A percentile compares a stretch with the other conserved stretches of the same genome.
These are phyloP conservation scores for Tholera decimalis DNA, from an alignment of 2,888 invertebrate genomes.

Conservation along the genomic window DNA sequence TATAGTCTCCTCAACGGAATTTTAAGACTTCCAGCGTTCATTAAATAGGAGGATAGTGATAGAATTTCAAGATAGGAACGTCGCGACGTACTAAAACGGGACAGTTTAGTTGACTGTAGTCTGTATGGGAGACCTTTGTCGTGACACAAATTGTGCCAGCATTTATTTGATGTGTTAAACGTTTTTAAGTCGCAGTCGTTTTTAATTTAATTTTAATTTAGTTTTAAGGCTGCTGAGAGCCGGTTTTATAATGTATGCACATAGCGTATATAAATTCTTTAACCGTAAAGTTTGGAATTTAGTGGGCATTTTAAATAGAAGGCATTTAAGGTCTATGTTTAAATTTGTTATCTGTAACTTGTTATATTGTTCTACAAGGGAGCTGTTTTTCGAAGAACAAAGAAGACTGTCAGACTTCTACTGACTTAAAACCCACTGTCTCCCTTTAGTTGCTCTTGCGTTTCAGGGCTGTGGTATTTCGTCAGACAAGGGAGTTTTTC, in stretches of 20 bases:
- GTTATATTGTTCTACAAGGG: too few relatives aligned
- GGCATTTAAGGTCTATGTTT: too few relatives aligned
- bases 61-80: conserved; percentile 54
- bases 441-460: too few relatives aligned
- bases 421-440: too few relatives aligned
- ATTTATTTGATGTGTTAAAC: conserved; percentile 5
- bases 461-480: too few relatives aligned
- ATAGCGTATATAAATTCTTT: too few relatives aligned
- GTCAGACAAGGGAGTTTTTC: too few relatives aligned
- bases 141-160: conserved; percentile 20
- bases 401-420: too few relatives aligned
- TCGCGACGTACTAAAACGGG: conserved; percentile 41
- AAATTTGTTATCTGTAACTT: too few relatives aligned
- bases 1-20: conserved; percentile 48
- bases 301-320: not conserved
- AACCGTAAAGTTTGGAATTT: not conserved
- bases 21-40: conserved; percentile 53
- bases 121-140: conserved; percentile 20
- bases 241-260: too few relatives aligned
- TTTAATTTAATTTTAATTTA: conserved; percentile 17
- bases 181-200: not conserved
- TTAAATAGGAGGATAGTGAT: conserved; percentile 53
- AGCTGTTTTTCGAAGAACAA: too few relatives aligned
- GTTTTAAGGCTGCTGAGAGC: not conserved
- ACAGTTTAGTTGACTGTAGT: conserved; percentile 42